phyloP scores from a whole-genome alignment of 1,140 invertebrate genomes.

The Gonioctena quinquepunctata region DNA sequence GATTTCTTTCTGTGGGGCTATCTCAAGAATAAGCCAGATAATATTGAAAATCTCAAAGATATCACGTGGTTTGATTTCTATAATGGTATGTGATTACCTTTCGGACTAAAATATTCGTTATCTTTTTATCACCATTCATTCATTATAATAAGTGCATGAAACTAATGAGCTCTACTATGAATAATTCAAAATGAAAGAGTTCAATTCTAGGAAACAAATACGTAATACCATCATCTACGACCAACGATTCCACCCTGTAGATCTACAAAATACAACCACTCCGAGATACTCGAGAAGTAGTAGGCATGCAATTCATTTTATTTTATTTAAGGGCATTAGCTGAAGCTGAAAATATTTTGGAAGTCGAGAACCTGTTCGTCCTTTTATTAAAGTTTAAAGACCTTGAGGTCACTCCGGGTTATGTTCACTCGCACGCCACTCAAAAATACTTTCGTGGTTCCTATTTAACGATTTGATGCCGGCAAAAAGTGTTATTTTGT shows the following conservation, averaged over 20 bases:
- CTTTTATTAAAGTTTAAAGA: constrained; percentile 36
- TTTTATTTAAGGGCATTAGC: constrained; percentile 38
- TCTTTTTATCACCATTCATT: too few relatives aligned
- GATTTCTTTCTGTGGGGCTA: too few relatives aligned
- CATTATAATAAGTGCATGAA: too few relatives aligned
- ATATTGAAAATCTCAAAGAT: too few relatives aligned
- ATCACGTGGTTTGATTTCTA: too few relatives aligned
- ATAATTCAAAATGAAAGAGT: not conserved
- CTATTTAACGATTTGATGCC: constrained; percentile 11
- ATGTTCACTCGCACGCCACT: constrained; percentile 13
- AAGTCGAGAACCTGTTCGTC: constrained; percentile 37
- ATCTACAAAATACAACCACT: not conserved
- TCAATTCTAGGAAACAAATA: not conserved
- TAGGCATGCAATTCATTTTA: constrained; percentile 23
- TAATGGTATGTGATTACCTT: too few relatives aligned
- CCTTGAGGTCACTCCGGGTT: constrained; percentile 32
- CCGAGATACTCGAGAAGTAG: not conserved
- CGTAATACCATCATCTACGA: not conserved
- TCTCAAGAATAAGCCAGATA: too few relatives aligned
- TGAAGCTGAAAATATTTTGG: constrained; percentile 31
- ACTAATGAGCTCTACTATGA: too few relatives aligned
- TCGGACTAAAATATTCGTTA: too few relatives aligned
- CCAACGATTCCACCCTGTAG: not conserved
- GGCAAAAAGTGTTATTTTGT: not conserved
- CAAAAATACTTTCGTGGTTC: constrained; percentile 9